Conservation (phyloP, 1,140 invertebrate species). For the Trichonephila clavipes region DNA sequence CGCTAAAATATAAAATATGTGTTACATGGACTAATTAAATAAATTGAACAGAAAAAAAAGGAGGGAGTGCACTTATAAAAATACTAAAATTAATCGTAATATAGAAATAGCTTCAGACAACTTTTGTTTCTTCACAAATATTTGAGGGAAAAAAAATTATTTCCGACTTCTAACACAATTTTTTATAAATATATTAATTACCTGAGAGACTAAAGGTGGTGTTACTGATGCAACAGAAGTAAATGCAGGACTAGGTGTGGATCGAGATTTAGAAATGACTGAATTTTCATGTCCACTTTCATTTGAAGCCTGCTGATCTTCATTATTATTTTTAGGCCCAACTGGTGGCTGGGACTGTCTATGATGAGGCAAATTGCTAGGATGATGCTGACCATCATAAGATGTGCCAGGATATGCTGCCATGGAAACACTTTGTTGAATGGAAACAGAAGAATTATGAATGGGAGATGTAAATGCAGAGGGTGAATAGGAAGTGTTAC, state of each 20-base stretch:
- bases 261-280: slow-evolving; percentile 56
- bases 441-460: slow-evolving; percentile 47
- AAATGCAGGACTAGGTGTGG: slow-evolving; percentile 67
- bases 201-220: slow-evolving; percentile 69
- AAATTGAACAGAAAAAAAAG: too few species aligned
- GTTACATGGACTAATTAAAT: too few species aligned
- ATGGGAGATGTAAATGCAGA: slow-evolving; percentile 67
- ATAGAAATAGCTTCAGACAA: too few species aligned
- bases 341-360: background rate
- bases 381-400: slow-evolving; percentile 50
- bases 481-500: slow-evolving; percentile 60
- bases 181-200: background rate
- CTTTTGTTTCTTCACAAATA: background rate
- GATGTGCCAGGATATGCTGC: slow-evolving; percentile 63
- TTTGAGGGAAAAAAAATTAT: background rate
- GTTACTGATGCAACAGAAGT: slow-evolving; percentile 70
- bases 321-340: slow-evolving; percentile 5
- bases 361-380: slow-evolving; percentile 32
- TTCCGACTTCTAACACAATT: background rate
- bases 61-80: too few species aligned
- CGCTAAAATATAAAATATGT: slow-evolving; percentile 15
- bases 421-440: slow-evolving; percentile 45
- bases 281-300: slow-evolving; percentile 43
- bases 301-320: slow-evolving; percentile 35
- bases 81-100: too few species aligned